Evolutionary conservation across 2,888 invertebrate species (phyloP), one percentile per base, ranked within the genome.

Genomic region (Pseudolycoriella hygida): DNA sequence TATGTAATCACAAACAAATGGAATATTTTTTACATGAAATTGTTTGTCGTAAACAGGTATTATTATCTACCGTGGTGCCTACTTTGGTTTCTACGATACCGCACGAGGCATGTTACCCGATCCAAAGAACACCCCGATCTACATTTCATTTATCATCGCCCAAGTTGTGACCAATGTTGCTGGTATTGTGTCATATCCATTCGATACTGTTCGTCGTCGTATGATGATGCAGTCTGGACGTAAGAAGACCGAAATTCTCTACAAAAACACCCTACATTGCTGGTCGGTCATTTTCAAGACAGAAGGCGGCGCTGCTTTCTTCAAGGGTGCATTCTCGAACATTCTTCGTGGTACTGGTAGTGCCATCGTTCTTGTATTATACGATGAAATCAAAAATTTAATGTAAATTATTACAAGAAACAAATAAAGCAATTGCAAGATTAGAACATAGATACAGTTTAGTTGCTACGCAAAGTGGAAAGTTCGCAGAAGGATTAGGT

Each of bases 161-260:
- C 89, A 81, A 71, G 77, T 75, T 41, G 82, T 81, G 47, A 84
- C 82, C 44, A 77, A 88, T 46, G 72, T 80, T 49, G 79, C 89
- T 49, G 90, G 89, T 60, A 79, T 90, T 61, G 75, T 87, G 52
- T 88, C 88, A 25, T 90, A 92, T 71, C 90, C 89, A 56, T 82
- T 90, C 70, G 89, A 92, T 69, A 90, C 89, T 12, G 79, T 81
- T 60, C 75, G 89, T 66, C 74, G 90, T 71, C 78, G 90, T 65
- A 86, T 92, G 85, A 92, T 92, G 90, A 92, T 92, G 90, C 89
- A 89, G 69, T 87, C 88, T 53, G 86, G 86, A 47, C 78, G 81
- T 52, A 74, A 74, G 55, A 76, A 78, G 71, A 62, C 64, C 47
- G 83, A 85, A 44, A 73, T 83, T 50, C 68, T 83, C 55, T 89